Evolutionary conservation across 2,113 vertebrate genomes (phyloP).

Genomic region (Nymphicus hollandicus): DNA sequence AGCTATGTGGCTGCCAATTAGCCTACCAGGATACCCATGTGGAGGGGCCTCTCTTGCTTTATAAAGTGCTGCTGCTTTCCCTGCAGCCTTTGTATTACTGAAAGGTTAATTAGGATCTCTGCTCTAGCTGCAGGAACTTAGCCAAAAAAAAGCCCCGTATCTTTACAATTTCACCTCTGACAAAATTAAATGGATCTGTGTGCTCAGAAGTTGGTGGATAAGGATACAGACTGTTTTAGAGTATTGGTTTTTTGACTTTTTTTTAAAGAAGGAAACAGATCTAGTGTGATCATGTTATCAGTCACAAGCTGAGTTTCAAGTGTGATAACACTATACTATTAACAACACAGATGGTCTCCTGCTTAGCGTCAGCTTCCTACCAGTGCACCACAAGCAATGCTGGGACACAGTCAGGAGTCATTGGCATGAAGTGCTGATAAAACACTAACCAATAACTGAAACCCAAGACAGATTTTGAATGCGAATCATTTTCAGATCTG

Average conservation of each 20-base stretch:
- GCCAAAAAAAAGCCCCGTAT: neutral
- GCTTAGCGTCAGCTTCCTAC: neutral
- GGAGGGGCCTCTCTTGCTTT: neutral
- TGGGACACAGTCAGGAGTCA: neutral
- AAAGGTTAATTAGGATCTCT: conserved; percentile 16
- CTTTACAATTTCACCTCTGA: neutral
- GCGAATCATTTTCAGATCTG: neutral
- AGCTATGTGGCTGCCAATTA: neutral
- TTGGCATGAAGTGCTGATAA: neutral
- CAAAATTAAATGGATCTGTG: neutral
- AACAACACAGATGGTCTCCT: conserved; percentile 41
- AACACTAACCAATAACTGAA: neutral
- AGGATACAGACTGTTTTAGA: neutral
- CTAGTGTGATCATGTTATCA: neutral
- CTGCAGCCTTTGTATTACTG: neutral
- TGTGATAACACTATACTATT: neutral
- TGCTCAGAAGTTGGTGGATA: neutral
- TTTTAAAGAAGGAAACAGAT: neutral
- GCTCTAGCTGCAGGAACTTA: neutral
- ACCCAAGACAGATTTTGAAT: neutral
- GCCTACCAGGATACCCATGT: neutral
- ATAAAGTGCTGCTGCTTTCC: neutral
- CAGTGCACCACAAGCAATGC: neutral
- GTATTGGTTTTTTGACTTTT: neutral
- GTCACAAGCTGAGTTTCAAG: neutral